phyloP scores from a whole-genome alignment of 92 coral and sea anemone genomes.

The Epizoanthus fatuus region DNA sequence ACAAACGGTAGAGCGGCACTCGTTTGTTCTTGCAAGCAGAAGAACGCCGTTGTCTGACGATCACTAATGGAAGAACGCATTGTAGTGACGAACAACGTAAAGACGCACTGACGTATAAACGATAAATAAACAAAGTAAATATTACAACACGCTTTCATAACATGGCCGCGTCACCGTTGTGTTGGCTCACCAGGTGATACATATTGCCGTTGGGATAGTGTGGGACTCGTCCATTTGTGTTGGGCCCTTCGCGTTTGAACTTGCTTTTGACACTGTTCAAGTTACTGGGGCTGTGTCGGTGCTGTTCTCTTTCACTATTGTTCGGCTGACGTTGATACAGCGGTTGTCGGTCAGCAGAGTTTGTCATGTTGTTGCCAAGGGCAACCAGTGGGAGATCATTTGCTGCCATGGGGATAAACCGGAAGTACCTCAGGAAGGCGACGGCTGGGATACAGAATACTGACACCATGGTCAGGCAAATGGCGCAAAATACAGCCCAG shows the following conservation, averaged over 20 bases:
- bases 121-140: no score
- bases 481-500: slow-evolving; percentile 91
- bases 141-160: slow-evolving; percentile 15
- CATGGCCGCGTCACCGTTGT: slow-evolving; percentile 72
- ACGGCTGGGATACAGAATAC: slow-evolving; percentile 95
- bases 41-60: no score
- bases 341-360: slow-evolving; percentile 71
- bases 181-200: slow-evolving; percentile 78
- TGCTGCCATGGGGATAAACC: slow-evolving; percentile 70
- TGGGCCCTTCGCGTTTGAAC: slow-evolving; percentile 1
- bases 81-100: no score
- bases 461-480: slow-evolving; percentile 84
- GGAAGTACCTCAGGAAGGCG: slow-evolving; percentile 87
- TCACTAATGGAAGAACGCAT: no score
- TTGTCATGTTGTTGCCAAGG: slow-evolving; percentile 45
- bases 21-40: no score
- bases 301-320: slow-evolving; percentile 8
- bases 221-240: slow-evolving; percentile 27
- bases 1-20: no score
- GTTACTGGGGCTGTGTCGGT: slow-evolving; percentile 25
- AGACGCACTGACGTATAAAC: no score
- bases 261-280: slow-evolving; percentile 2
- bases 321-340: slow-evolving; percentile 46
- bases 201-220: slow-evolving; percentile 66
- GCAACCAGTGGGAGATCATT: slow-evolving; percentile 76